These are phyloP conservation scores for Eumerus sabulonum DNA, from an alignment of 2,888 invertebrate genomes.

Conservation along the genomic window DNA sequence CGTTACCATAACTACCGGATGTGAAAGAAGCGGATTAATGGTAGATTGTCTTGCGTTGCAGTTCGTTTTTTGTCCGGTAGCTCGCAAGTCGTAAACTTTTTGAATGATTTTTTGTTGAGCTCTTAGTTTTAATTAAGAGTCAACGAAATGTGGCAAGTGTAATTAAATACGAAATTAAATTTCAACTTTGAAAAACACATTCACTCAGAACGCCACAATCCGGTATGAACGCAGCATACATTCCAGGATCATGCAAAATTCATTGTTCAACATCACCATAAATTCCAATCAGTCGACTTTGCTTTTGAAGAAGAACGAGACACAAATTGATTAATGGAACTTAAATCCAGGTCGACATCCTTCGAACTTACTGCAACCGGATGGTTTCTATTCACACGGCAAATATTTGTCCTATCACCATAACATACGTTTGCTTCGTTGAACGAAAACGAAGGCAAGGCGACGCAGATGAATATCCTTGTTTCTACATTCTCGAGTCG, in stretches of 20 bases:
- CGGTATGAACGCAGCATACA: no score
- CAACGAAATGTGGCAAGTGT: no score
- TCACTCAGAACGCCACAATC: no score
- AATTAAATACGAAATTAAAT: no score
- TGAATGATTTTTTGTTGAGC: no score
- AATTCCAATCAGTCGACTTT: conserved; percentile 24
- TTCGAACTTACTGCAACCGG: conserved; percentile 10
- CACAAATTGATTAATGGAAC: conserved; percentile 42
- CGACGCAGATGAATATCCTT: neutral
- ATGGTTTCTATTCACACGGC: conserved; percentile 10
- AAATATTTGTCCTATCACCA: conserved; percentile 50
- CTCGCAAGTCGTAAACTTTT: no score
- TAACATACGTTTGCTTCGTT: conserved; percentile 13
- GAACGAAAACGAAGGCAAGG: conserved; percentile 25
- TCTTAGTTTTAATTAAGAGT: no score
- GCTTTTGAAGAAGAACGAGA: neutral
- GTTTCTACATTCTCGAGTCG: neutral
- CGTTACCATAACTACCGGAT: no score
- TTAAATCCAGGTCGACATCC: conserved; percentile 17
- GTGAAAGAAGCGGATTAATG: no score
- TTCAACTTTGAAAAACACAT: no score
- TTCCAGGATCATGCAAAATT: neutral
- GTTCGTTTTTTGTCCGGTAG: no score
- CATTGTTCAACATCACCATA: neutral
- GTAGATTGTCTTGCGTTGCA: no score